phyloP scores from a whole-genome alignment of 2,113 vertebrate species.

The Nesogale talazaci region DNA sequence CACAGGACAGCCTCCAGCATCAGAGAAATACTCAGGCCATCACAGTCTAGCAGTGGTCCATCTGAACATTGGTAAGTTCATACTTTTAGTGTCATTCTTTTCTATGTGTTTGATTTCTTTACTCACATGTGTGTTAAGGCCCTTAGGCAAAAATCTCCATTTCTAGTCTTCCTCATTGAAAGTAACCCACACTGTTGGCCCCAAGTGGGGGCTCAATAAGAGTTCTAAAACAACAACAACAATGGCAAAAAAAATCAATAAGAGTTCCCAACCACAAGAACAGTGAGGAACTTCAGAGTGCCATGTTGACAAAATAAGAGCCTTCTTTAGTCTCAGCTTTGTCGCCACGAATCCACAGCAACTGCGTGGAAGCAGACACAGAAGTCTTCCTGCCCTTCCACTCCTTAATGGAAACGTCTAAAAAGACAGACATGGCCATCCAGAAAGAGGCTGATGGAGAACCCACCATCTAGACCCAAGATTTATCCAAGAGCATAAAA shows the following conservation, averaged over 20 bases:
- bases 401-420: background rate
- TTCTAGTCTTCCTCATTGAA: background rate
- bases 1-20: background rate
- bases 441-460: background rate
- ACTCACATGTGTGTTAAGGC: rapidly evolving
- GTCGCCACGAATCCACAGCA: rapidly evolving
- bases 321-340: too few species aligned
- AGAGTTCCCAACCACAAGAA: background rate
- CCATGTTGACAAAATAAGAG: rapidly evolving
- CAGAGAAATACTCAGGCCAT: background rate
- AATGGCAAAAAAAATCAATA: too few species aligned
- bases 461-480: rapidly evolving
- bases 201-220: background rate
- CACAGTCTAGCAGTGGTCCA: background rate
- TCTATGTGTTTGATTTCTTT: background rate
- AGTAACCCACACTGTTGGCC: background rate
- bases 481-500: background rate
- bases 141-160: background rate
- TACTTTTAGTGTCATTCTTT: background rate
- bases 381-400: background rate
- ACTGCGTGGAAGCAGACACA: rapidly evolving
- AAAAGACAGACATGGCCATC: background rate
- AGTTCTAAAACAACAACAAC: too few species aligned
- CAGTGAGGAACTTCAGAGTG: too few species aligned
- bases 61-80: background rate